Evolutionary conservation across 2,888 invertebrate species (phyloP).

Genomic region (Drosophila neutralis): DNA sequence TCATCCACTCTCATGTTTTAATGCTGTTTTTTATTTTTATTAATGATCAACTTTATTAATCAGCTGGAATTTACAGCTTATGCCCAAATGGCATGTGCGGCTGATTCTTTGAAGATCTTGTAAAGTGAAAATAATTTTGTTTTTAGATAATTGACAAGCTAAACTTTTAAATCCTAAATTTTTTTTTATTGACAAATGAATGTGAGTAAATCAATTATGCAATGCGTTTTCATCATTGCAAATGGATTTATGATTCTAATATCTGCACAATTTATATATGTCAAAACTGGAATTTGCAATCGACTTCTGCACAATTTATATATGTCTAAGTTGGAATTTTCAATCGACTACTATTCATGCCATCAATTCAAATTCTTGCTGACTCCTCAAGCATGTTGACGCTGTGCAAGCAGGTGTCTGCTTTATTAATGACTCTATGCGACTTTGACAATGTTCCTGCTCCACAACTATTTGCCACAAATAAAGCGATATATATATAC

Average conservation of each 20-base stretch:
- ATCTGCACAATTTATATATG: not conserved
- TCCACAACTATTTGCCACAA: conserved; percentile 57
- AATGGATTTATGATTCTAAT: not conserved
- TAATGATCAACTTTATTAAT: not conserved
- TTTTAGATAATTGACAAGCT: not conserved
- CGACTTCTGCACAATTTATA: not conserved
- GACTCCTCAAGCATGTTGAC: not conserved
- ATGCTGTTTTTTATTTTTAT: not conserved
- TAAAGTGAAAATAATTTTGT: not conserved
- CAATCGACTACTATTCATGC: not conserved
- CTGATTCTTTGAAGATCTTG: not conserved
- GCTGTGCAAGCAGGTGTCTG: conserved; percentile 62
- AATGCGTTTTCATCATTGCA: not conserved
- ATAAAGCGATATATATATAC: conserved; percentile 34
- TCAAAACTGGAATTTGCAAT: not conserved
- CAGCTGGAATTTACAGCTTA: not conserved
- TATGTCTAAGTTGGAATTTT: not conserved
- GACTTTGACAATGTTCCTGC: conserved; percentile 43
- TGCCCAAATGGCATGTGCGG: not conserved
- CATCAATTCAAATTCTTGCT: conserved; percentile 10
- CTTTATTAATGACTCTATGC: conserved; percentile 44
- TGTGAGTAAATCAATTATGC: not conserved
- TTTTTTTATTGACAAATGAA: not conserved
- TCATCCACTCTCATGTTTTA: not conserved
- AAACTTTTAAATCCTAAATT: too few relatives aligned